Base-by-base conservation (phyloP, 2,113 vertebrate genomes). In the Chaetops frenatus region DNA sequence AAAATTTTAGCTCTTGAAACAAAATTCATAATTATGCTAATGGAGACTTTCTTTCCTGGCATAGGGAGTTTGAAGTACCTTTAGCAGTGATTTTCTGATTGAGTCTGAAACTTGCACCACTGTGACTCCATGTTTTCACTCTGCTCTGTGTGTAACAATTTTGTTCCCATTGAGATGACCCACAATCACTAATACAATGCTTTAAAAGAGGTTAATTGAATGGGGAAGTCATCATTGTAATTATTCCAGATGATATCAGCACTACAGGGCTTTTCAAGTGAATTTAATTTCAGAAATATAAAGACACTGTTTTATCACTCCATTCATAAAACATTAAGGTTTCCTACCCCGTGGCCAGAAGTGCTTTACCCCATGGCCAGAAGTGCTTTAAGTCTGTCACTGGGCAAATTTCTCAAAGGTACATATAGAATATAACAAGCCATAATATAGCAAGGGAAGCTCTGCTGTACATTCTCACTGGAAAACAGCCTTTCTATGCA, bases 151-250 rank as follows among this genome's bases (percentile, higher is more conserved):
- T 70, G 19, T 61, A 38, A 71, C 33, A 85, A 58, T 91, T 92
- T 95, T 36, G 47, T 65, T 35, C 16, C 38, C 22, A 57, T 19
- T 95, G 71, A 93, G 65, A 92, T 87, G 86, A 92, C 83, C 78
- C 57, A 86, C 36, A 88, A 64, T 73, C 65, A 84, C 31, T 69
- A 86, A 60, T 56, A 81, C 3, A 72, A 44, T 79, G 81, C 27
- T 96, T 93, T 58, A 91, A 82, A 94, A 92, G 23, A 80, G 62
- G 38, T 95, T 94, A 96, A 95, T 83, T 88, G 78, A 90, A 81
- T 57, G 80, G 6, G 20, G 33, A 94, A 87, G 36, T 56, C 56
- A 76, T 89, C 65, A 84, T 87, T 61, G 53, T 67, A 79, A 89
- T 95, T 93, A 82, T 91, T 96, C 36, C 42, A 81, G 58, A 92